Evolutionary conservation across 2,113 vertebrate species (phyloP).

Genomic region (Cephalopholis sonnerati): DNA sequence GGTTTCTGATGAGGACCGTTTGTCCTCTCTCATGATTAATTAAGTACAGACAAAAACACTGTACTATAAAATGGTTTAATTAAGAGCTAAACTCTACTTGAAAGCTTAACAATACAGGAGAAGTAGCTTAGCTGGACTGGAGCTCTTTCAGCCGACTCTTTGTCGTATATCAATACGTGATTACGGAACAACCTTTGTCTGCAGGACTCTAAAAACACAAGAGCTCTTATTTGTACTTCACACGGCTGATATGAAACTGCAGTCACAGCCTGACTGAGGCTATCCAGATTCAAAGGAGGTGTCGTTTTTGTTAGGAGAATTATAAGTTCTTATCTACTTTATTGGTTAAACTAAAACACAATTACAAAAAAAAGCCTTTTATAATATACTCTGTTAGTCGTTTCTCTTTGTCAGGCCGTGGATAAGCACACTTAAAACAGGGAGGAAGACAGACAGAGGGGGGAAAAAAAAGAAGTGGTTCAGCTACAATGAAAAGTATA

Average conservation of each 20-base stretch:
- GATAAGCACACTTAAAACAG: constrained; percentile 4
- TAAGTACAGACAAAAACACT: constrained; percentile 5
- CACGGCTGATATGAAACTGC: background rate
- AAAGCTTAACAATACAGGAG: background rate
- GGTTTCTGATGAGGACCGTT: constrained; percentile 4
- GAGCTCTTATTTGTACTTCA: constrained; percentile 10
- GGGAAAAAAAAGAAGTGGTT: constrained; percentile 8
- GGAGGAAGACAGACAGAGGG: background rate
- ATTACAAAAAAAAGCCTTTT: constrained; percentile 18
- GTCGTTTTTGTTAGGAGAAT: constrained; percentile 7
- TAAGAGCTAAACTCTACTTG: constrained; percentile 5
- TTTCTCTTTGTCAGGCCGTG: constrained; percentile 35
- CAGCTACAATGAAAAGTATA: constrained; percentile 23
- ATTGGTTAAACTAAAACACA: constrained; percentile 27
- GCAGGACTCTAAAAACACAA: constrained; percentile 3
- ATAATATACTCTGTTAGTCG: constrained; percentile 26
- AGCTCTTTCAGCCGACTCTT: constrained; percentile 1
- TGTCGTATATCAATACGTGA: constrained; percentile 16
- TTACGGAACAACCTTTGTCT: constrained; percentile 27
- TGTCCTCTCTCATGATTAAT: background rate
- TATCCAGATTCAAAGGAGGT: background rate
- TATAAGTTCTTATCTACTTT: constrained; percentile 7
- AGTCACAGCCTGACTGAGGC: background rate
- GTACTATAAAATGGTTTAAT: constrained; percentile 9
- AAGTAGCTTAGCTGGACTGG: constrained; percentile 2